Conservation (phyloP, 35 echinoderm and acorn worm genomes). For the Apostichopus parvimensis region DNA sequence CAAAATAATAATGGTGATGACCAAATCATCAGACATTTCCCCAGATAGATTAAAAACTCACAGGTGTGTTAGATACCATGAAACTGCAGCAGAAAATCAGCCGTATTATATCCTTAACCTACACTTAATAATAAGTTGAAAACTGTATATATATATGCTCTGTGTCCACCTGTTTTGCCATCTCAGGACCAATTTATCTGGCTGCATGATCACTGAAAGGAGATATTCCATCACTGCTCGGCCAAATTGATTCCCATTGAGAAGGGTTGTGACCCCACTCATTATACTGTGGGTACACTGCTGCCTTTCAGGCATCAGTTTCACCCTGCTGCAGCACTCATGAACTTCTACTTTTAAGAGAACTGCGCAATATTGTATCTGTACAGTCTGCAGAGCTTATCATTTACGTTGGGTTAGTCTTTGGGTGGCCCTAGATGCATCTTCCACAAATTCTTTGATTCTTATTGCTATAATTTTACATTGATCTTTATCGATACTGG, state of each 20-base stretch:
- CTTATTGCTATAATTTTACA: neutral
- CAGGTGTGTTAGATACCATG: neutral
- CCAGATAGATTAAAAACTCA: neutral
- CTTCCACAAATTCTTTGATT: neutral
- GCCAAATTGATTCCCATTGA: neutral
- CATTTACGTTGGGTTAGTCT: neutral
- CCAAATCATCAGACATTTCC: neutral
- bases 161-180: neutral
- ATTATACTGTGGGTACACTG: neutral
- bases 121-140: neutral
- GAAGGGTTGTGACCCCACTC: neutral
- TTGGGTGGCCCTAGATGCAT: neutral
- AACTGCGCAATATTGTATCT: neutral
- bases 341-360: neutral
- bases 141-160: too few relatives aligned
- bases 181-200: conserved; percentile 5
- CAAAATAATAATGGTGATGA: neutral
- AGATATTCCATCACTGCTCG: neutral
- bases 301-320: neutral
- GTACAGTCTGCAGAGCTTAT: neutral
- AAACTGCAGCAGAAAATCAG: neutral
- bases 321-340: neutral
- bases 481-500: neutral
- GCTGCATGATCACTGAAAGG: conserved; percentile 10
- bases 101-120: neutral